Evolutionary conservation across 2,888 invertebrate genomes (phyloP).

Genomic region (Antheraea assamensis): DNA sequence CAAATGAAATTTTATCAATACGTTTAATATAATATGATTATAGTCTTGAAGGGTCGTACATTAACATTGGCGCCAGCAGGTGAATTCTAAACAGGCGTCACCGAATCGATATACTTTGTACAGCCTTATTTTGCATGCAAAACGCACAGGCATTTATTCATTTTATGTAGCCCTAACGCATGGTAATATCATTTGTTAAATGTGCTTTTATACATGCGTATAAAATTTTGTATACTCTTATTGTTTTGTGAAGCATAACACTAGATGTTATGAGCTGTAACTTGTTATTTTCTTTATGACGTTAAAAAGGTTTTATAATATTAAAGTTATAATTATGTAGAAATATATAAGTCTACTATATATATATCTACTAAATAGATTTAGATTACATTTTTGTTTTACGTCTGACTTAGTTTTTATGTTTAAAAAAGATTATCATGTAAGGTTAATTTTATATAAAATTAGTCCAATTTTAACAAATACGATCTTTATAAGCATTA

Average conservation of each 20-base stretch:
- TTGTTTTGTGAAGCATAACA: conserved; percentile 51
- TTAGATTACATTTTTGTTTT: too few species aligned
- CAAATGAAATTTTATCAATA: conserved; percentile 5
- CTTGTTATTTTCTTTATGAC: conserved; percentile 37
- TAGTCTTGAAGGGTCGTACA: conserved; percentile 17
- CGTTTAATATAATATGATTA: background rate
- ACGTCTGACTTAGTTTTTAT: too few species aligned
- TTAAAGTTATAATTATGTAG: too few species aligned
- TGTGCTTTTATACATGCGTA: conserved; percentile 65
- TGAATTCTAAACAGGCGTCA: conserved; percentile 41
- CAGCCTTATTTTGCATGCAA: conserved; percentile 48
- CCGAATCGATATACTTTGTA: conserved; percentile 35
- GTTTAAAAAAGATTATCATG: too few species aligned
- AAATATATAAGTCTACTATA: too few species aligned
- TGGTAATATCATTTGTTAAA: conserved; percentile 56
- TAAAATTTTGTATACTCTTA: conserved; percentile 66
- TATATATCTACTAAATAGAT: too few species aligned
- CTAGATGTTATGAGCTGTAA: conserved; percentile 32
- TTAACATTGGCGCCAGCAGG: conserved; percentile 35
- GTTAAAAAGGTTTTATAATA: too few species aligned
- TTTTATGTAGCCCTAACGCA: conserved; percentile 49
- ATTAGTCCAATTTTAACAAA: too few species aligned
- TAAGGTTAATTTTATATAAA: too few species aligned
- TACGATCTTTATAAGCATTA: too few species aligned
- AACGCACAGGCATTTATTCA: conserved; percentile 50